Evolutionary conservation across 2,888 invertebrate genomes (phyloP).

Genomic region (Kryphioiulus occultus): DNA sequence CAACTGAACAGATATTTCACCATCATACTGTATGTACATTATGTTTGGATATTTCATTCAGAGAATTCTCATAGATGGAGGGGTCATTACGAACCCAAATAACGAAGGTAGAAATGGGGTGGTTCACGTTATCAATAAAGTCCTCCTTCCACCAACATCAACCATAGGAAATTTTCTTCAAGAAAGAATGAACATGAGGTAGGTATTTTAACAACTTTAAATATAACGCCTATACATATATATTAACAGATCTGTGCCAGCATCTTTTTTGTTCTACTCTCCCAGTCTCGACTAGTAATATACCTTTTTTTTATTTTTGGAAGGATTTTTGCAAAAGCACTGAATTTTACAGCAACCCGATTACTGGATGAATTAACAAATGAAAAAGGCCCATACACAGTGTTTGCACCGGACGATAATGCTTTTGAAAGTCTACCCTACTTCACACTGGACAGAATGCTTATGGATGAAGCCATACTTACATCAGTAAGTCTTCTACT

Average conservation of each 20-base stretch:
- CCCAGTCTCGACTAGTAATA: neutral
- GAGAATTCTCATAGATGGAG: conserved; percentile 53
- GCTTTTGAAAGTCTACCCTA: conserved; percentile 50
- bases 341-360: conserved; percentile 49
- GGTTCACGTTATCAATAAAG: conserved; percentile 55
- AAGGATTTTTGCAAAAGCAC: conserved; percentile 46
- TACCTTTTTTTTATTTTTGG: neutral
- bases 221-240: too few relatives aligned
- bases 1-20: too few relatives aligned
- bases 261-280: neutral
- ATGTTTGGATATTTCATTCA: conserved; percentile 36
- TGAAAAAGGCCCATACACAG: conserved; percentile 54
- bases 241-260: neutral
- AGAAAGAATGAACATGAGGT: conserved; percentile 48
- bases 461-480: conserved; percentile 45
- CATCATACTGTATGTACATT: neutral
- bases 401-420: conserved; percentile 54
- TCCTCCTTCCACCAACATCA: conserved; percentile 53
- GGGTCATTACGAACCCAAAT: conserved; percentile 52
- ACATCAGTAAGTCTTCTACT: neutral
- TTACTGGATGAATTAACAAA: conserved; percentile 52
- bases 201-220: neutral
- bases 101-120: conserved; percentile 56
- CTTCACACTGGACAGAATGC: conserved; percentile 49
- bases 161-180: conserved; percentile 54